phyloP scores from a whole-genome alignment of 2,888 invertebrate genomes.

The Oasisia sp. region DNA sequence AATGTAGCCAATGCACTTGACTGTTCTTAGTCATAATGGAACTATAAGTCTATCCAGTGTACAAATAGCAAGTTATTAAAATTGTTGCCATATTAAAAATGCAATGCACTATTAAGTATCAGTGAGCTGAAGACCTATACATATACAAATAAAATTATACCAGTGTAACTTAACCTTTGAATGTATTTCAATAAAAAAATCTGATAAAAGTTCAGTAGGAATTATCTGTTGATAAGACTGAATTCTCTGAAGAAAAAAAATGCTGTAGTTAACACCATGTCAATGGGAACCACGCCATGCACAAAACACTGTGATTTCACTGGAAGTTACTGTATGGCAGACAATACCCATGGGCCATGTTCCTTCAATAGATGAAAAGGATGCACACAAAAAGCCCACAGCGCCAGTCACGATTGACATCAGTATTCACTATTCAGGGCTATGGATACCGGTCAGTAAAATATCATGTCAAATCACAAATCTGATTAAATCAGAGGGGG shows the following conservation, averaged over 20 bases:
- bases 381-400: constrained; percentile 2
- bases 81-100: too few species aligned
- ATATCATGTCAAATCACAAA: neutral
- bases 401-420: neutral
- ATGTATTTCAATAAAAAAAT: neutral
- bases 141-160: neutral
- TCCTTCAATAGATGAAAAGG: neutral
- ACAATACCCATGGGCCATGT: neutral
- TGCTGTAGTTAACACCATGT: neutral
- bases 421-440: neutral
- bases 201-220: neutral
- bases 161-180: neutral
- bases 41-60: neutral
- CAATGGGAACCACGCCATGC: neutral
- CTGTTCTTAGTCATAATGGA: neutral
- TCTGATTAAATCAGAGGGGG: neutral
- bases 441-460: neutral
- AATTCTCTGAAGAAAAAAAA: neutral
- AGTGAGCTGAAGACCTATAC: neutral
- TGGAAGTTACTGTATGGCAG: neutral
- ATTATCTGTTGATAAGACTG: neutral
- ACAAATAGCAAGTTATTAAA: too few species aligned
- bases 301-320: neutral
- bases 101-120: neutral
- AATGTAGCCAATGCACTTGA: neutral